phyloP scores from a whole-genome alignment of 2,797 vertebrate genomes.

The Peromyscus attwateri region DNA sequence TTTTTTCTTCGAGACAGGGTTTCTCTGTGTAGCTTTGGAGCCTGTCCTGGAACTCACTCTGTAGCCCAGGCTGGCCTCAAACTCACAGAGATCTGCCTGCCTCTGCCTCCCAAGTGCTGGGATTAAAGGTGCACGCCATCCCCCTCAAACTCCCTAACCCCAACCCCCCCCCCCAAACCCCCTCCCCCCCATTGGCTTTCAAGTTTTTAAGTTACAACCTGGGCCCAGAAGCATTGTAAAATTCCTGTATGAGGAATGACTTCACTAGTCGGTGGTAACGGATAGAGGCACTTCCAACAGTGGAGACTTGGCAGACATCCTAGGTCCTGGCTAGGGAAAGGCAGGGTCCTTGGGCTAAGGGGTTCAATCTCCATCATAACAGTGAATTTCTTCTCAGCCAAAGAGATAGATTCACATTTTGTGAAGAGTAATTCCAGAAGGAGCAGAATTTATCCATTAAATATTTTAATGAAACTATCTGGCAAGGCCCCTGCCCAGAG shows the following conservation, averaged over 20 bases:
- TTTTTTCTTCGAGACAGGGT: no score
- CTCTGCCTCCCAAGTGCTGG: no score
- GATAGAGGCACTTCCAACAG: not conserved
- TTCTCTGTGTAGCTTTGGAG: no score
- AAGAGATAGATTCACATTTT: slow-evolving; percentile 50
- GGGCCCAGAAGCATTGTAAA: slow-evolving; percentile 25
- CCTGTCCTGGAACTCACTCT: no score
- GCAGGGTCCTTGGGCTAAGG: not conserved
- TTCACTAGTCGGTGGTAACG: not conserved
- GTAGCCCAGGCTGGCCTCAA: no score
- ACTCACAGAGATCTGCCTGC: no score
- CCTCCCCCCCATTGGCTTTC: no score
- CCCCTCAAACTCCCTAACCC: no score
- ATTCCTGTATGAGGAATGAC: slow-evolving; percentile 10
- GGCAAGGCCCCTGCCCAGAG: slow-evolving; percentile 3
- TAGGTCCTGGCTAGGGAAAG: not conserved
- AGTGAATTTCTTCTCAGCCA: not conserved
- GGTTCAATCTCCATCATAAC: not conserved
- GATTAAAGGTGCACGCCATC: no score
- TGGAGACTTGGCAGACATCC: not conserved
- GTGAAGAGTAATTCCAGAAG: slow-evolving; percentile 63
- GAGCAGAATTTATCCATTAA: slow-evolving; percentile 53
- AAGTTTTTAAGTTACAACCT: not conserved
- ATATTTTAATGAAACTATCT: slow-evolving; percentile 75
- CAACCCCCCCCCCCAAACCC: no score